Evolutionary conservation across 2,888 invertebrate genomes (phyloP).

Genomic region (Drosophila yooni): DNA sequence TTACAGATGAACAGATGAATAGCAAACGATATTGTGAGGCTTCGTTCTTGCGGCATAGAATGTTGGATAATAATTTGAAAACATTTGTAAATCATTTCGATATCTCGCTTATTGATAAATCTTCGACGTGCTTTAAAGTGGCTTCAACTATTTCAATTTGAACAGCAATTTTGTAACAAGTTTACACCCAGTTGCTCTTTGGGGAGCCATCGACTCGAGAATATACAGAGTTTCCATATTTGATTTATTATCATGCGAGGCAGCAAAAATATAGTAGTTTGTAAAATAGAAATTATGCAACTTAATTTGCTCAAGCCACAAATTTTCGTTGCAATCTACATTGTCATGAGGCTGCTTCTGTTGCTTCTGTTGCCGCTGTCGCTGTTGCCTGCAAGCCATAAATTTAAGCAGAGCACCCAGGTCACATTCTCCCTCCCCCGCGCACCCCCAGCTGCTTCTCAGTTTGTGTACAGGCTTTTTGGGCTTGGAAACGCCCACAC

Average conservation of each 20-base stretch:
- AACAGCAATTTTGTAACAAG: background rate
- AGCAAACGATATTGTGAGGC: background rate
- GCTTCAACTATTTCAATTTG: background rate
- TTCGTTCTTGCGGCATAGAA: background rate
- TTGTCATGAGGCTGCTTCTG: constrained; percentile 50
- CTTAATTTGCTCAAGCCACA: constrained; percentile 61
- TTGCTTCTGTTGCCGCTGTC: constrained; percentile 42
- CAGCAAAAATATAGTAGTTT: constrained; percentile 37
- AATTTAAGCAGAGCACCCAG: constrained; percentile 42
- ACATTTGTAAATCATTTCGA: background rate
- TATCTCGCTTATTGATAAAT: background rate
- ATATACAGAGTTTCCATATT: constrained; percentile 38
- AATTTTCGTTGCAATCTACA: constrained; percentile 65
- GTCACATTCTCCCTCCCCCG: background rate
- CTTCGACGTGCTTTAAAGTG: background rate
- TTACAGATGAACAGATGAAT: no score
- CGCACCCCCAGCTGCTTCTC: background rate
- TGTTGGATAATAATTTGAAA: background rate
- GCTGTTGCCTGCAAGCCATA: constrained; percentile 60
- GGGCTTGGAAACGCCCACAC: constrained; percentile 40
- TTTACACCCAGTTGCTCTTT: constrained; percentile 4
- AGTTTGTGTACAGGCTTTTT: constrained; percentile 9
- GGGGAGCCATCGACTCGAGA: constrained; percentile 34
- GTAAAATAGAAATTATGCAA: constrained; percentile 58
- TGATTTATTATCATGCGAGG: constrained; percentile 55